Conservation (phyloP, 1,140 invertebrate species). For the Phymastichus coffea region DNA sequence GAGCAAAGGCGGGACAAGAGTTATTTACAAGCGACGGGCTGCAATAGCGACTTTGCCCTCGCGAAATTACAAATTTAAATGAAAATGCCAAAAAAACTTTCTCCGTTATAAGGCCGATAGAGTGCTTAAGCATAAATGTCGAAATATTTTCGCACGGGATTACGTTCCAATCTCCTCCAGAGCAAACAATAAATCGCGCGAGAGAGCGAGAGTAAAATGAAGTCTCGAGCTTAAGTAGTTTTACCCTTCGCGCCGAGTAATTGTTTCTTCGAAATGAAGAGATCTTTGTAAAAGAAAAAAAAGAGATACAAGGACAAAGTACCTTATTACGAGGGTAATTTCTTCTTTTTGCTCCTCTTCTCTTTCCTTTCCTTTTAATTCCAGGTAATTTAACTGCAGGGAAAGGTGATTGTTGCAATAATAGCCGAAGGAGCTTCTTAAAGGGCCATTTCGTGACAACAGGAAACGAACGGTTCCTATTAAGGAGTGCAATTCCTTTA, state of each 20-base stretch:
- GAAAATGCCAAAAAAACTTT: too few species aligned
- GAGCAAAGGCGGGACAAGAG: too few species aligned
- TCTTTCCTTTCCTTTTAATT: slow-evolving; percentile 13
- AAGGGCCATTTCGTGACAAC: slow-evolving; percentile 21
- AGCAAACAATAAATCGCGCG: neutral
- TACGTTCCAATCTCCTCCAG: too few species aligned
- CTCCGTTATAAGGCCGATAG: too few species aligned
- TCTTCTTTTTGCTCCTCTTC: neutral
- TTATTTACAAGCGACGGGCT: too few species aligned
- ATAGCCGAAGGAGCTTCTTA: slow-evolving; percentile 5
- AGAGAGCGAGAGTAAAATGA: neutral
- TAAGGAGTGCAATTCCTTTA: slow-evolving; percentile 18
- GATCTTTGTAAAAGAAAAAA: neutral
- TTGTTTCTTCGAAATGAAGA: slow-evolving; percentile 7
- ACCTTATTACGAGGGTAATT: slow-evolving; percentile 1
- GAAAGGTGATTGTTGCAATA: neutral
- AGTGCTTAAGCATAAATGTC: too few species aligned
- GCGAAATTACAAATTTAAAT: too few species aligned
- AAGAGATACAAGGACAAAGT: neutral
- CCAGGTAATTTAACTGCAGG: slow-evolving; percentile 7
- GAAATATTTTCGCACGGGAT: too few species aligned
- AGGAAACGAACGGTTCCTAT: slow-evolving; percentile 15
- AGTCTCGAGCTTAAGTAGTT: neutral
- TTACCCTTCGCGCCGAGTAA: too few species aligned
- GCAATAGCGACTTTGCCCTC: too few species aligned